Conservation (phyloP, 2,888 invertebrate species). For the Serripes groenlandicus region DNA sequence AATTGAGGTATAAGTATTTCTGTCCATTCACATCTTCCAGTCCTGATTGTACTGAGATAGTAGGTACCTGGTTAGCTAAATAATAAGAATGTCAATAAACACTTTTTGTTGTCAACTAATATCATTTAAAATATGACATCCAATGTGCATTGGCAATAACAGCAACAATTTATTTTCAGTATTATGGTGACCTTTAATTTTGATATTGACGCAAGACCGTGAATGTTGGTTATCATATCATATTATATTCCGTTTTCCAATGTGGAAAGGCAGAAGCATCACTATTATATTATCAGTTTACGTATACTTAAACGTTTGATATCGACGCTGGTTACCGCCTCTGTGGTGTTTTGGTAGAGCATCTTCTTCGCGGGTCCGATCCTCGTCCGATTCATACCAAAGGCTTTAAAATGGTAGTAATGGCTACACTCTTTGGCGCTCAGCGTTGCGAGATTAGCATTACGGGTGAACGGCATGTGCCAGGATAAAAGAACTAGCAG, state of each 20-base stretch:
- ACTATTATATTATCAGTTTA: too few relatives aligned
- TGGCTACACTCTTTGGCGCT: too few relatives aligned
- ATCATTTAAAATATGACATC: background rate
- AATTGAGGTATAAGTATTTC: background rate
- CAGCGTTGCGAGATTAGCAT: too few relatives aligned
- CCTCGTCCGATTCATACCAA: too few relatives aligned
- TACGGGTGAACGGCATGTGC: too few relatives aligned
- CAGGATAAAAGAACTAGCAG: background rate
- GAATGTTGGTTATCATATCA: background rate
- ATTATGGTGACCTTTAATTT: background rate
- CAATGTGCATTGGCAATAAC: background rate
- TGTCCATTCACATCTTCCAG: background rate
- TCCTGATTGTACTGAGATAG: background rate
- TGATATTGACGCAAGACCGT: background rate
- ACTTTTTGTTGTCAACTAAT: background rate
- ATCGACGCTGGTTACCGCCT: too few relatives aligned
- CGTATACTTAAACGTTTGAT: too few relatives aligned
- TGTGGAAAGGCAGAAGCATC: too few relatives aligned
- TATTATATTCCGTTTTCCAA: background rate
- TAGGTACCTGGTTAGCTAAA: slow-evolving; percentile 8
- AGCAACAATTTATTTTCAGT: background rate
- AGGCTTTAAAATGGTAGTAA: too few relatives aligned
- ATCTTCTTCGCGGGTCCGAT: too few relatives aligned
- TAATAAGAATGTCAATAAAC: background rate
- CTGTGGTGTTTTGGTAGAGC: too few relatives aligned